phyloP scores from a whole-genome alignment of 2,113 vertebrate genomes.

The Anhinga anhinga region DNA sequence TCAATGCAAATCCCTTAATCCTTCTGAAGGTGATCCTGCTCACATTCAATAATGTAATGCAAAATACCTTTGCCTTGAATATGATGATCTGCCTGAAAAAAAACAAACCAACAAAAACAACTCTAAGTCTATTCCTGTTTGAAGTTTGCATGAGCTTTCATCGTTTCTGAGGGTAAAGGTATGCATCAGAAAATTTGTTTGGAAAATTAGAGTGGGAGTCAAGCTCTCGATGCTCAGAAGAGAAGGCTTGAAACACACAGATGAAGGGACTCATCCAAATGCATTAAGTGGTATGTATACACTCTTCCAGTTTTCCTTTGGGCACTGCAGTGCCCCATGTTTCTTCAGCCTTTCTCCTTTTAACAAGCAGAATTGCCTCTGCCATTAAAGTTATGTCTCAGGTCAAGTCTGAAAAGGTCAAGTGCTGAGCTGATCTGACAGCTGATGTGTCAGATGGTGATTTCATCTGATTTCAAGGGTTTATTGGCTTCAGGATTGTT shows the following conservation, averaged over 20 bases:
- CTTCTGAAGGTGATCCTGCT: background rate
- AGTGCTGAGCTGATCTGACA: background rate
- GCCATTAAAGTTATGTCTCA: background rate
- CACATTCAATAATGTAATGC: background rate
- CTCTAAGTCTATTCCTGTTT: background rate
- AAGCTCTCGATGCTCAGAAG: background rate
- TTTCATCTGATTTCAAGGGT: background rate
- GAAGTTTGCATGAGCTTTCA: background rate
- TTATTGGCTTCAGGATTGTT: background rate
- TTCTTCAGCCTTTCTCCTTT: background rate
- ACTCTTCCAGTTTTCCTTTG: background rate
- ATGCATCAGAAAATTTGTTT: background rate
- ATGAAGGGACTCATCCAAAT: background rate
- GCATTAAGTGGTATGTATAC: background rate
- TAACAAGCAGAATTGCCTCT: background rate
- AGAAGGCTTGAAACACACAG: background rate
- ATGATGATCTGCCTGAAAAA: background rate
- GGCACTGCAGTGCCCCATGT: background rate
- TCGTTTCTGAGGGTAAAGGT: background rate
- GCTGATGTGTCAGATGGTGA: background rate
- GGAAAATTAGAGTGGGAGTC: background rate
- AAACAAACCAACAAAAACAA: background rate
- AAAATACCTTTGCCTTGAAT: background rate
- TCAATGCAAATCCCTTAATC: constrained; percentile 11
- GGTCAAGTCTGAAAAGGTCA: background rate